Evolutionary conservation across 2,888 invertebrate species (phyloP), one percentile per base, ranked within the genome.

Genomic region (Mythimna impura): DNA sequence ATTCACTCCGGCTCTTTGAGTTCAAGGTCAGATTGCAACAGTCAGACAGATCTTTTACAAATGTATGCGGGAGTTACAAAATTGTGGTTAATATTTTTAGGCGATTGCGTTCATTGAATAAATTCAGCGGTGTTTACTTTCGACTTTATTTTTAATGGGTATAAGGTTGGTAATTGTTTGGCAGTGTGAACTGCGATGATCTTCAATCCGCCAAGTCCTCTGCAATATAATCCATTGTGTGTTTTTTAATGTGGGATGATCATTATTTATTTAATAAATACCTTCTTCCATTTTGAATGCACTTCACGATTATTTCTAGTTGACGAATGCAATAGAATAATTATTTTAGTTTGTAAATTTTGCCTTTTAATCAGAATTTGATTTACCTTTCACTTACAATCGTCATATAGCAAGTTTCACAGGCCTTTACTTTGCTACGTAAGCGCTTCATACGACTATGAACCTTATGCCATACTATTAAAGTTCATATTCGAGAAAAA

Each of bases 21-120:
- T 77, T 80, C 80, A 77, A 77, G 80, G 66, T 20, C n/a, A 77
- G 43, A 57, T 79, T 73, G 52, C 65, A 62, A 47, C 50, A 76
- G 30, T 8, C 40, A 47, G n/a, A 22, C 40, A 61, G 25, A 3
- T 69, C 40, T 50, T 67, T 40, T 52, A 20, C n/a, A 58, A 58
- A 71, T 50, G 7, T 47, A 22, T 25, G 7, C 22, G 60, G 36
- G 20, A 47, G 52, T 77, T 62, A 22, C 9, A 50, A 54, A 70
- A 52, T 58, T 25, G n/a, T 54, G 61, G 47, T 9, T 34, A 17
- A 76, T 60, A 47, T 40, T 54, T 68, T 74, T 43, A 17, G 47
- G 47, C 17, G 47, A 47, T 47, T 47, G 17, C 47, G 47, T 47
- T 47, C 47, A 47, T 47, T n/a, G 14, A 14, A 34, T 14, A n/a